Evolutionary conservation across 2,888 invertebrate species (phyloP), one percentile per base, ranked within the genome.

Genomic region (Petrolisthes cinctipes): DNA sequence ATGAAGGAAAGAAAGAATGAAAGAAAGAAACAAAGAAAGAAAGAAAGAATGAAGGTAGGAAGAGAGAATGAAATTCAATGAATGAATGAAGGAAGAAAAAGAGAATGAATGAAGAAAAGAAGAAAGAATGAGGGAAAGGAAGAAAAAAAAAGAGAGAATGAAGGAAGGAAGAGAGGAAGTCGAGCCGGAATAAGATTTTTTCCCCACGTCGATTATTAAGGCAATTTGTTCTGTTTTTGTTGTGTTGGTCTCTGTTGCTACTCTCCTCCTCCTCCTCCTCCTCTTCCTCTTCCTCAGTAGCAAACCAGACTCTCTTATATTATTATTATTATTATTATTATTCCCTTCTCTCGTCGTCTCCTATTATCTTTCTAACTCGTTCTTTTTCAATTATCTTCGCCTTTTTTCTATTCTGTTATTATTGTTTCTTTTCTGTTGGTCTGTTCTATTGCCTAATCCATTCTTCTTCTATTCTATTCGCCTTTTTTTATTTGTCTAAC

Each of bases 301-400:
- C 68, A 4, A 4, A 17, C 20, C 4, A 5, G 17, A n/a, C 68
- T 68, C 20, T 20, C 20, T 68, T 11, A 7, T 68, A 66, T 66
- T 66, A 66, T 66, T 66, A 66, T 66, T 66, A 66, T 66, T 66
- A 66, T 66, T n/a, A n/a, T 66, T 66, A 66, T 66, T 66, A 66
- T 66, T 66, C 11, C n/a, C n/a, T 14, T 66, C n/a, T 14, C n/a
- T 66, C 66, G 11, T n/a, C n/a, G 11, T 11, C 66, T 66, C 1
- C n/a, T 66, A 66, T 66, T 66, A 14, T n/a, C n/a, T n/a, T n/a
- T n/a, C 11, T 66, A n/a, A n/a, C n/a, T 66, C n/a, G n/a, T 66
- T 3, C 3, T 66, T n/a, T 14, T 66, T 66, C n/a, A 66, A n/a
- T n/a, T 9, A n/a, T n/a, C 20, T 73, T 37, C 73, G 20, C 14